Percentiles rank a stretch among this genome's conserved stretches.
These are phyloP conservation scores for Orientallactaga sibirica DNA, from an alignment of 2,797 vertebrate species.

Conservation along the genomic window DNA sequence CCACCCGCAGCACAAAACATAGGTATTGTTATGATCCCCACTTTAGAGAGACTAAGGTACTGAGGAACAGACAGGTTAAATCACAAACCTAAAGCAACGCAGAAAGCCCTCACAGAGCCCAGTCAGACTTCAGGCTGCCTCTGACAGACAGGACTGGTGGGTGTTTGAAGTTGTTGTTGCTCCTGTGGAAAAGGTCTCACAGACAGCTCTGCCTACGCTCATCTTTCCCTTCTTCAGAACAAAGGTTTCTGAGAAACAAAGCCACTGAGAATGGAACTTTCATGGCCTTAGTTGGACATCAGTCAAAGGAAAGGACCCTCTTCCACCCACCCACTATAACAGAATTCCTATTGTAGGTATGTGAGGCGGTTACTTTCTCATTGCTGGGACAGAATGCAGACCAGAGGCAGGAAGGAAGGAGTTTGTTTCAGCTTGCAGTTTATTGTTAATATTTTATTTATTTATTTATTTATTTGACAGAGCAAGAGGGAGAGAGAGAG, in stretches of 20 bases:
- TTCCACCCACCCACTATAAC: background rate
- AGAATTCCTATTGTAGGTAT: background rate
- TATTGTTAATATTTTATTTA: too few relatives aligned
- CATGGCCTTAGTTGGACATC: background rate
- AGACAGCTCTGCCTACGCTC: background rate
- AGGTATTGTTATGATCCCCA: background rate
- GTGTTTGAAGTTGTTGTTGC: background rate
- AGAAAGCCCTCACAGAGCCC: background rate
- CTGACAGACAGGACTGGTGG: background rate
- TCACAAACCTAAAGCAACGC: background rate
- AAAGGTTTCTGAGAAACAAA: slow-evolving; percentile 3
- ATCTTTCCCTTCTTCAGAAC: background rate
- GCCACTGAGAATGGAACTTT: background rate
- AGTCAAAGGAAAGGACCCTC: background rate
- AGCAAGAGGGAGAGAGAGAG: too few relatives aligned
- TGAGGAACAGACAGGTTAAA: background rate
- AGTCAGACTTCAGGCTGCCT: slow-evolving; percentile 10
- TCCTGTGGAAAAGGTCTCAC: background rate
- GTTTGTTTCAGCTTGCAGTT: too few relatives aligned
- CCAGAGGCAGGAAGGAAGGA: too few relatives aligned
- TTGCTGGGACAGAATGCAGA: too few relatives aligned
- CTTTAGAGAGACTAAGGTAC: slow-evolving; percentile 31
- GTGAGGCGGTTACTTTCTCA: too few relatives aligned
- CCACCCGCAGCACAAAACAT: background rate
- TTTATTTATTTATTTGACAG: too few relatives aligned